These are phyloP conservation scores for Chaetodon auriga DNA, from an alignment of 2,113 vertebrate species.

Conservation along the genomic window DNA sequence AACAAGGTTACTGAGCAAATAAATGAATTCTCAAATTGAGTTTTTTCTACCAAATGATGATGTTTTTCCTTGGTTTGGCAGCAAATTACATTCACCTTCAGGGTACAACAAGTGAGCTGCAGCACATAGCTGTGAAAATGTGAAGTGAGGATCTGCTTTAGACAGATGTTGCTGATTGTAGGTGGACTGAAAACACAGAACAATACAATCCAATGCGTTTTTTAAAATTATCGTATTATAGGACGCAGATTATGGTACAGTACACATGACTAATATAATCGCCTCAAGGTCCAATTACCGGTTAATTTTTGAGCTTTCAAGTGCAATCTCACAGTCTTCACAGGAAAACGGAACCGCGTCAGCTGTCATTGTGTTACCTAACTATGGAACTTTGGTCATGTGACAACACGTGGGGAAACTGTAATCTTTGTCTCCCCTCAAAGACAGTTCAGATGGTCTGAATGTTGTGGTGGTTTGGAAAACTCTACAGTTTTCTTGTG, in stretches of 20 bases:
- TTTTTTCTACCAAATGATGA: background rate
- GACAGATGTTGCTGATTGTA: background rate
- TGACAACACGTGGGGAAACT: background rate
- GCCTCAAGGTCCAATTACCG: background rate
- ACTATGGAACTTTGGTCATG: background rate
- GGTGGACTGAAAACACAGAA: background rate
- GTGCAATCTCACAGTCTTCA: background rate
- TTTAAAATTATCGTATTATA: too few relatives aligned
- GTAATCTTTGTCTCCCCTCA: background rate
- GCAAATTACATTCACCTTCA: conserved; percentile 32
- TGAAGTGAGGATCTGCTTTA: background rate
- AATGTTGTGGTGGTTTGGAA: too few relatives aligned
- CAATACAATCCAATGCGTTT: background rate
- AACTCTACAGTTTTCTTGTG: too few relatives aligned
- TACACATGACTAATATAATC: too few relatives aligned
- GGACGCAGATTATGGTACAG: too few relatives aligned
- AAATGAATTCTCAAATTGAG: background rate
- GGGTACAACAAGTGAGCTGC: conserved; percentile 4
- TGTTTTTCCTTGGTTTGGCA: conserved; percentile 13
- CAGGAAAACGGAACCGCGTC: background rate
- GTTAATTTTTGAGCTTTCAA: background rate
- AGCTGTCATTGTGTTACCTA: background rate
- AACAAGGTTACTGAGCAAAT: conserved; percentile 26
- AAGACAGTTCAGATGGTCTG: background rate
- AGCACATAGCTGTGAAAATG: background rate